A percentile compares a stretch with the other conserved stretches of the same genome.
Conservation (phyloP, 2,888 invertebrate species). For the Drosophila koepferae region DNA sequence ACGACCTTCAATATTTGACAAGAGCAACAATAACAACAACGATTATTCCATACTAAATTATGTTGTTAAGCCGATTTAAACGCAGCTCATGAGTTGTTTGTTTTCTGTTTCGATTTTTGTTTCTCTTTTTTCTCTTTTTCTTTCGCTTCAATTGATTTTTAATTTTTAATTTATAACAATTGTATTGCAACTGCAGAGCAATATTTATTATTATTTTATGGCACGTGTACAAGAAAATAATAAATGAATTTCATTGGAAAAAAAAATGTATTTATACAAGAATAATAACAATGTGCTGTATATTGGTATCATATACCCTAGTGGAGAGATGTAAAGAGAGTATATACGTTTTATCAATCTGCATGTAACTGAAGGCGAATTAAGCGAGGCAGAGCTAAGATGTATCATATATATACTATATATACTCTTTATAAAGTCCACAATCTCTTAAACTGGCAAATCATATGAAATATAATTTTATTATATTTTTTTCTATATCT, state of each 20-base stretch:
- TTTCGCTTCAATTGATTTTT: constrained; percentile 49
- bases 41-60: constrained; percentile 19
- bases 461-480: no score
- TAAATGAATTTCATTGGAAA: constrained; percentile 9
- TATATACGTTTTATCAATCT: neutral
- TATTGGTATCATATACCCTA: no score
- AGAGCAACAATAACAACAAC: constrained; percentile 6
- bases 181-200: constrained; percentile 13
- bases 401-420: no score
- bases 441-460: no score
- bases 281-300: constrained; percentile 19
- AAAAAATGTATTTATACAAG: constrained; percentile 33
- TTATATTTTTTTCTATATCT: no score
- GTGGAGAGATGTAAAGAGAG: neutral
- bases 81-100: constrained; percentile 21
- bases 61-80: constrained; percentile 23
- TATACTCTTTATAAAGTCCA: no score
- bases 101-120: neutral
- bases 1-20: constrained; percentile 23
- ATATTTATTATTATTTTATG: constrained; percentile 26
- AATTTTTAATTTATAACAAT: constrained; percentile 49
- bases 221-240: constrained; percentile 11
- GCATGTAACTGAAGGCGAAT: no score
- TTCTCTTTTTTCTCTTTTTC: neutral
- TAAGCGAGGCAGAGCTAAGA: no score